Evolutionary conservation across 2,797 vertebrate genomes (phyloP).

Genomic region (Eospalax fontanierii): DNA sequence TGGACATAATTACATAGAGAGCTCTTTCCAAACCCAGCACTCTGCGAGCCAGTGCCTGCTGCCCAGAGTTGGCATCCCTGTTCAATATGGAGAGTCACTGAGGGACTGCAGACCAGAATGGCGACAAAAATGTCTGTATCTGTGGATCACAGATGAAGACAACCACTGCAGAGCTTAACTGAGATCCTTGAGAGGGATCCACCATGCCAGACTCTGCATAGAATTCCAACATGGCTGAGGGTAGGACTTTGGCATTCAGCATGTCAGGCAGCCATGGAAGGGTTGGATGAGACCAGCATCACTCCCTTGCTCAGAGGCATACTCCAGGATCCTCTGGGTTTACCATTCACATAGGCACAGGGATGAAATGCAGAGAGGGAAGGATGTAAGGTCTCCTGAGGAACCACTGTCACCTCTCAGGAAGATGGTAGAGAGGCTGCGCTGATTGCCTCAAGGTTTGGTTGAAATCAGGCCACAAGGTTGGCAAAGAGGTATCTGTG

Average conservation of each 20-base stretch:
- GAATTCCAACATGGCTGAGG: neutral
- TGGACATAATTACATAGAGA: neutral
- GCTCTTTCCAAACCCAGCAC: neutral
- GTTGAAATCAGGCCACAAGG: neutral
- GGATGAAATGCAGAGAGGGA: neutral
- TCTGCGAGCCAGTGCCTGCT: too few relatives aligned
- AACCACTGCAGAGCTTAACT: neutral
- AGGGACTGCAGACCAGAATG: neutral
- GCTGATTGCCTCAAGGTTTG: neutral
- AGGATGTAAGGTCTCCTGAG: neutral
- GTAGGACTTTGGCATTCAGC: too few relatives aligned
- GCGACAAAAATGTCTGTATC: too few relatives aligned
- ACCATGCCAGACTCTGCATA: neutral
- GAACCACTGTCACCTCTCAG: neutral
- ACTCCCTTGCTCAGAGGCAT: accelerated
- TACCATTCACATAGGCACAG: neutral
- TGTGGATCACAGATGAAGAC: neutral
- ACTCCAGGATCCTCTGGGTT: neutral
- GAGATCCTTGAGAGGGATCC: neutral
- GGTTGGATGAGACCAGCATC: neutral
- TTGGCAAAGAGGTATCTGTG: neutral
- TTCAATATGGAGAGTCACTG: neutral
- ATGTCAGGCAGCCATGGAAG: too few relatives aligned
- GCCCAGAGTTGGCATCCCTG: neutral
- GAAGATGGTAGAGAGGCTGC: neutral